phyloP scores from a whole-genome alignment of 1,140 invertebrate species.

The Laupala kohalensis region DNA sequence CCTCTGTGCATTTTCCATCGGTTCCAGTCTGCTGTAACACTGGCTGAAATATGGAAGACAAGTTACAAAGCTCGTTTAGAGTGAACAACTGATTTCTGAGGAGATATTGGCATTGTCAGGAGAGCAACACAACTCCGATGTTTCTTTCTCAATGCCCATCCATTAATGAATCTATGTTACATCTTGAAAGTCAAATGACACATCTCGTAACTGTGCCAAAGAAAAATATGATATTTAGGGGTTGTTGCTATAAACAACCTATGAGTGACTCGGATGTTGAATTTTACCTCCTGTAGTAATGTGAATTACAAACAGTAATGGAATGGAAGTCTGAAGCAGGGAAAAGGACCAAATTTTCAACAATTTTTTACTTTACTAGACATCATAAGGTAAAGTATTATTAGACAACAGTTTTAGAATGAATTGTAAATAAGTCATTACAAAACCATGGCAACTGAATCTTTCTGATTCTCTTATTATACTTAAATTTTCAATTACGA shows the following conservation, averaged over 20 bases:
- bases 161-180: no score
- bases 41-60: conserved; percentile 96
- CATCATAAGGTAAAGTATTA: no score
- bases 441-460: not conserved
- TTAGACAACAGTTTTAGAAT: not conserved
- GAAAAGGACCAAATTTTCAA: not conserved
- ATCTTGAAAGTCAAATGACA: not conserved
- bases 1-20: conserved; percentile 94
- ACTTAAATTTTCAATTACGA: not conserved
- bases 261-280: not conserved
- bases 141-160: no score
- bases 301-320: not conserved
- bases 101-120: no score
- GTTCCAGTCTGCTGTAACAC: conserved; percentile 92
- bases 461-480: not conserved
- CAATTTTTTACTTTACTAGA: not conserved
- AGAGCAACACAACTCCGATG: no score
- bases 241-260: not conserved
- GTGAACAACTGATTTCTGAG: conserved; percentile 32
- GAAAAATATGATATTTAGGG: not conserved
- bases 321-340: not conserved
- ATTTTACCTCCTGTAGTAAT: not conserved
- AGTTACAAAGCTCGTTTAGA: conserved; percentile 85
- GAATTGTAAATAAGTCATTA: not conserved
- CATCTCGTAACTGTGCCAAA: not conserved